Conservation (phyloP, 2,113 vertebrate species). For the Chaetura pelagica region DNA sequence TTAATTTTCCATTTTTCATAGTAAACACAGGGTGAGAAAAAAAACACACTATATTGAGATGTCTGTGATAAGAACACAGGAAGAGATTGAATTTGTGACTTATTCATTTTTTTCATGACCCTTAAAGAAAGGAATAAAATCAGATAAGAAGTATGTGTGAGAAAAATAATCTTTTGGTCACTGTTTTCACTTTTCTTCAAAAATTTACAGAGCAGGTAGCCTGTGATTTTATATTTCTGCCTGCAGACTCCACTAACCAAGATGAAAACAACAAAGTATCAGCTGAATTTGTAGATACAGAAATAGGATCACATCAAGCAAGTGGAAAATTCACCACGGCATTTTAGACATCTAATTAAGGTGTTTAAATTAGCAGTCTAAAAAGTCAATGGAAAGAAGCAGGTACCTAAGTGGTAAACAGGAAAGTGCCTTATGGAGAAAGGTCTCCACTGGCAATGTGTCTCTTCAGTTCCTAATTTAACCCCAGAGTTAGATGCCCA, state of each 20-base stretch:
- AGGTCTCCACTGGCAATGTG: neutral
- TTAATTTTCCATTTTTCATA: neutral
- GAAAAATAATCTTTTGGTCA: neutral
- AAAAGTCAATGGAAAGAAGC: neutral
- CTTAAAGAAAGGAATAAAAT: constrained; percentile 4
- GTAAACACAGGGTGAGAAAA: neutral
- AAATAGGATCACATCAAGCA: neutral
- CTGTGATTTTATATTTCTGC: neutral
- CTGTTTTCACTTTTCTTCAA: neutral
- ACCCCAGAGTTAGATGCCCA: neutral
- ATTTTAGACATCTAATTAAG: neutral
- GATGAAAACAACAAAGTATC: neutral
- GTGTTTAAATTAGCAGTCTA: neutral
- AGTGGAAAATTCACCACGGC: neutral
- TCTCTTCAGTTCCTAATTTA: neutral
- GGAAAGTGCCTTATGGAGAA: neutral
- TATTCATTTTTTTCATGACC: neutral
- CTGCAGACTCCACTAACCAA: neutral
- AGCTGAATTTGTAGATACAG: neutral
- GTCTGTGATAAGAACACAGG: neutral
- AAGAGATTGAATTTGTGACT: neutral
- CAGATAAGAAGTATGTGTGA: neutral
- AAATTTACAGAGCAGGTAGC: neutral
- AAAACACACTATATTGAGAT: neutral
- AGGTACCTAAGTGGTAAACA: neutral